These are phyloP conservation scores for Ectemnius continuus DNA, from an alignment of 2,888 invertebrate genomes.

Conservation along the genomic window DNA sequence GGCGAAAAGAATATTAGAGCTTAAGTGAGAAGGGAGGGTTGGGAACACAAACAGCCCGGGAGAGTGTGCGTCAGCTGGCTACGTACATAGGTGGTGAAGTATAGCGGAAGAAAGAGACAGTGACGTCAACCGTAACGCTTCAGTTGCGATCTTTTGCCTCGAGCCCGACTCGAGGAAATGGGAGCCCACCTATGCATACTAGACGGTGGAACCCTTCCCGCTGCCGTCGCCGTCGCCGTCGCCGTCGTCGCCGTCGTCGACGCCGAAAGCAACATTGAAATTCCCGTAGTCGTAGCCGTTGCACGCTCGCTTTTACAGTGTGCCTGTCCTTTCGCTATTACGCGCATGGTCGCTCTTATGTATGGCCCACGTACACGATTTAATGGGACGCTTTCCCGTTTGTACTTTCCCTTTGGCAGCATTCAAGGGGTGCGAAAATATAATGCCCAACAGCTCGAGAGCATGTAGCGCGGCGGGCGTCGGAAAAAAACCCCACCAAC, in stretches of 20 bases:
- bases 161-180: constrained; percentile 62
- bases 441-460: neutral
- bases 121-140: constrained; percentile 34
- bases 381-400: constrained; percentile 47
- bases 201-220: constrained; percentile 45
- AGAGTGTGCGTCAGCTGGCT: constrained; percentile 3
- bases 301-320: constrained; percentile 32
- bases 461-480: neutral
- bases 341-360: constrained; percentile 12
- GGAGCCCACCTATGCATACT: constrained; percentile 58
- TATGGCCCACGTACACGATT: constrained; percentile 8
- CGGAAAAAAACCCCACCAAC: neutral
- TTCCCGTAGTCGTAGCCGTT: constrained; percentile 49
- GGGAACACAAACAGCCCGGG: constrained; percentile 11
- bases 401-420: constrained; percentile 23
- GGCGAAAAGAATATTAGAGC: neutral
- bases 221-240: too few relatives aligned
- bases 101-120: constrained; percentile 30
- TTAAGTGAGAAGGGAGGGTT: constrained; percentile 15
- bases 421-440: constrained; percentile 31
- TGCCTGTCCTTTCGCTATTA: constrained; percentile 30
- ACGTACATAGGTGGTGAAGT: too few relatives aligned
- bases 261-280: constrained; percentile 24
- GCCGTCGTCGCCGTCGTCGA: neutral
- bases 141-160: constrained; percentile 59